These are phyloP conservation scores for Lasioglossum figueresi DNA, from an alignment of 2,888 invertebrate genomes.

Conservation along the genomic window DNA sequence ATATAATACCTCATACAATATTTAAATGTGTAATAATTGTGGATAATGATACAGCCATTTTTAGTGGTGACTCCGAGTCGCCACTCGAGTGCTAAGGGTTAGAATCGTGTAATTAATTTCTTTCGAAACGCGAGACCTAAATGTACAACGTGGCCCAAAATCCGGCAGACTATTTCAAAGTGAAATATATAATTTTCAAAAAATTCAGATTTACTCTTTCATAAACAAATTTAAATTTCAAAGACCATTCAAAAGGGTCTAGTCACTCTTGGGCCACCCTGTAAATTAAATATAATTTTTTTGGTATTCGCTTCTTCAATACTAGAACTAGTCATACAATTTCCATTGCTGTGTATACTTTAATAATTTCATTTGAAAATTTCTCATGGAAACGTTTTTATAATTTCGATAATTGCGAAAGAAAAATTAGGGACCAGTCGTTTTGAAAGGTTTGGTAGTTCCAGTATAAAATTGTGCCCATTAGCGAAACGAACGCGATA, in stretches of 20 bases:
- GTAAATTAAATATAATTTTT: neutral
- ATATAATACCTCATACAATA: no score
- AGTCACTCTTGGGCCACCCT: neutral
- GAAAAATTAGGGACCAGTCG: neutral
- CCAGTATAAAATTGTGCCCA: neutral
- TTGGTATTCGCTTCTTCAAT: no score
- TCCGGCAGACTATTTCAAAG: no score
- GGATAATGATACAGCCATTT: no score
- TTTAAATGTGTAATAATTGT: no score
- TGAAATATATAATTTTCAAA: neutral
- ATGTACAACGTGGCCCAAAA: neutral
- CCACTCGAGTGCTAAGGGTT: no score
- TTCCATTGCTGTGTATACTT: no score
- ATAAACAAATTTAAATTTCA: neutral
- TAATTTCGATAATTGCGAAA: neutral
- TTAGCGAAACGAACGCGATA: neutral
- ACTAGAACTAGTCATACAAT: no score
- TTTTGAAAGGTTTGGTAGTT: no score
- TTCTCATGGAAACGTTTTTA: neutral
- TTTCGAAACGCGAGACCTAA: neutral
- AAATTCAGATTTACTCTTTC: neutral
- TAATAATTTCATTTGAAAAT: no score
- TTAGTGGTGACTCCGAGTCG: no score
- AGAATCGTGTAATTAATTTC: neutral
- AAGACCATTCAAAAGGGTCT: neutral